These are phyloP conservation scores for Pachycephala philippinensis DNA, from an alignment of 2,113 vertebrate species.

Conservation along the genomic window DNA sequence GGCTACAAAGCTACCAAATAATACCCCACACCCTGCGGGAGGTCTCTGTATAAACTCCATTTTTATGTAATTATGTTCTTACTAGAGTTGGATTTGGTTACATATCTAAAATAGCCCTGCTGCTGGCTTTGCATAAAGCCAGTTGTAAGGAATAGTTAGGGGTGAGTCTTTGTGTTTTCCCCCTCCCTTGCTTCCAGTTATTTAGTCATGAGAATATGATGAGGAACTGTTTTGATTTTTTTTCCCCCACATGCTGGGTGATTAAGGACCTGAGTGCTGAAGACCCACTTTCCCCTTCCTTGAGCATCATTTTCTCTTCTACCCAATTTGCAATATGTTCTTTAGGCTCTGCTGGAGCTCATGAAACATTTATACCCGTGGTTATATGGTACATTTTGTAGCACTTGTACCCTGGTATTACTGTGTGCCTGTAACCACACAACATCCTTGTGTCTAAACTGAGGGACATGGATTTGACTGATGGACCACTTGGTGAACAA, in stretches of 20 bases:
- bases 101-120: neutral
- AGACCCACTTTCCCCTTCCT: neutral
- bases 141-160: neutral
- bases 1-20: neutral
- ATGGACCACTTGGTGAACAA: neutral
- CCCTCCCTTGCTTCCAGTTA: neutral
- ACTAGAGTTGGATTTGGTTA: neutral
- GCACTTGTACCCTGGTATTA: neutral
- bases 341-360: constrained; percentile 7
- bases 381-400: neutral
- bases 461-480: neutral
- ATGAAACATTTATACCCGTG: neutral
- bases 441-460: neutral
- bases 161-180: neutral
- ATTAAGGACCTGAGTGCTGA: constrained; percentile 21
- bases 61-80: neutral
- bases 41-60: neutral
- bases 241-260: neutral
- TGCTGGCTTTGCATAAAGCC: neutral
- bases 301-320: constrained; percentile 3
- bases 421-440: neutral
- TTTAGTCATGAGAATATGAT: neutral
- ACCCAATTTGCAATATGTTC: neutral
- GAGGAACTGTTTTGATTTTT: neutral
- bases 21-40: neutral